A percentile compares a stretch with the other conserved stretches of the same genome.
phyloP scores from a whole-genome alignment of 1,140 invertebrate genomes.

The Dendroctonus valens region DNA sequence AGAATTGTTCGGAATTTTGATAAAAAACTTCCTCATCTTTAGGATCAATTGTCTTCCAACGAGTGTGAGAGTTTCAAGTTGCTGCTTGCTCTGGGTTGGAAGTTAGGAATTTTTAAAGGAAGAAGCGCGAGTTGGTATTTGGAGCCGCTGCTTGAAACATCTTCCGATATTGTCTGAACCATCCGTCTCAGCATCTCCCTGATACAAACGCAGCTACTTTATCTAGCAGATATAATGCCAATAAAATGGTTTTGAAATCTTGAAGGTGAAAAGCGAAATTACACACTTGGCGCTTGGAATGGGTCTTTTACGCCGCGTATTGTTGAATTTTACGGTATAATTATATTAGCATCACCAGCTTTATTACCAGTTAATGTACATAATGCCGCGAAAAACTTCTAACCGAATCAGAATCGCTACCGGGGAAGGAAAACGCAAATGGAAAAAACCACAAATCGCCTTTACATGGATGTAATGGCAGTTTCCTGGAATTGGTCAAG shows the following conservation, averaged over 20 bases:
- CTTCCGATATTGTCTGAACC: no score
- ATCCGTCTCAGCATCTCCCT: no score
- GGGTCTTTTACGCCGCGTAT: conserved; percentile 21
- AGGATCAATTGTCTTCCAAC: no score
- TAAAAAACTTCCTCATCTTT: no score
- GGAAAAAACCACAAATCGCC: conserved; percentile 6
- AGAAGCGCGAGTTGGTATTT: no score
- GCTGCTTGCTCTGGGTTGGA: no score
- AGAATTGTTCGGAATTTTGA: no score
- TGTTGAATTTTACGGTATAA: conserved; percentile 25
- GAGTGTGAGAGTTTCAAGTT: no score
- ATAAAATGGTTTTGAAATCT: conserved; percentile 16
- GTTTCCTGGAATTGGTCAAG: no score
- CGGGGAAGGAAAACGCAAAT: conserved; percentile 10
- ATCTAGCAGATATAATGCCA: conserved; percentile 16
- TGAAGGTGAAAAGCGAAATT: conserved; percentile 24
- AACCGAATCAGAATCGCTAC: background rate
- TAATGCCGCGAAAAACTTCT: conserved; percentile 8
- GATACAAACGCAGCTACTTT: no score
- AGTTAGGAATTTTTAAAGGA: no score
- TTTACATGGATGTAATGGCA: conserved; percentile 13
- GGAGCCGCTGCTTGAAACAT: no score
- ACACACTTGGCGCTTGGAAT: conserved; percentile 10
- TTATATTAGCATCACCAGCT: conserved; percentile 26
- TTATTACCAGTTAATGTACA: conserved; percentile 17